phyloP scores from a whole-genome alignment of 1,140 invertebrate species.

The Pinna nobilis region DNA sequence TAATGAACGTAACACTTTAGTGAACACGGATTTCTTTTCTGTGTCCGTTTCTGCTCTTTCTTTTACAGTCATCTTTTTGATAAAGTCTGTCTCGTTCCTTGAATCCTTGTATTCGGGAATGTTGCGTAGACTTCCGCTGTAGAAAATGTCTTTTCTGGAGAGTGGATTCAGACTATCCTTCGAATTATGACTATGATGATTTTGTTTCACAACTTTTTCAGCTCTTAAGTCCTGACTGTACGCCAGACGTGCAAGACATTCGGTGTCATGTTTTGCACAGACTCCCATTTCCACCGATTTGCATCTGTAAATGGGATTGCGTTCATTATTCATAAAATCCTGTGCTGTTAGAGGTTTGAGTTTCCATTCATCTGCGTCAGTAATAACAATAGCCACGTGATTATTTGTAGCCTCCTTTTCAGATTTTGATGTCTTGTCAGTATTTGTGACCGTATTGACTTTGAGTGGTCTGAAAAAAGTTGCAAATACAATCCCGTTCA shows the following conservation, averaged over 20 bases:
- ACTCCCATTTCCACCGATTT: slow-evolving; percentile 22
- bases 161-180: slow-evolving; percentile 41
- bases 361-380: background rate
- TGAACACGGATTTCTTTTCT: slow-evolving; percentile 3
- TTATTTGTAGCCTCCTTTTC: background rate
- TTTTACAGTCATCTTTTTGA: slow-evolving; percentile 15
- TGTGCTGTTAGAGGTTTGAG: background rate
- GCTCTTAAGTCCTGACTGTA: slow-evolving; percentile 48
- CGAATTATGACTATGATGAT: slow-evolving; percentile 3
- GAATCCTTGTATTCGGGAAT: slow-evolving; percentile 42
- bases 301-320: slow-evolving; percentile 38
- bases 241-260: slow-evolving; percentile 30
- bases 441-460: slow-evolving; percentile 72
- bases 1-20: slow-evolving; percentile 26
- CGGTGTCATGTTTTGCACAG: background rate
- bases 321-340: background rate
- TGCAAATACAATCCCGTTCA: slow-evolving; percentile 96
- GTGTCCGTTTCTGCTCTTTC: slow-evolving; percentile 8
- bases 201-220: background rate
- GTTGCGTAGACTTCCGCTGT: slow-evolving; percentile 56
- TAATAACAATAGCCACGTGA: background rate
- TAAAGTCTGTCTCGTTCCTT: slow-evolving; percentile 19
- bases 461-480: slow-evolving; percentile 92
- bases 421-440: background rate
- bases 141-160: slow-evolving; percentile 58